These are phyloP conservation scores for Aradus depressus DNA, from an alignment of 2,888 invertebrate genomes.

Conservation along the genomic window DNA sequence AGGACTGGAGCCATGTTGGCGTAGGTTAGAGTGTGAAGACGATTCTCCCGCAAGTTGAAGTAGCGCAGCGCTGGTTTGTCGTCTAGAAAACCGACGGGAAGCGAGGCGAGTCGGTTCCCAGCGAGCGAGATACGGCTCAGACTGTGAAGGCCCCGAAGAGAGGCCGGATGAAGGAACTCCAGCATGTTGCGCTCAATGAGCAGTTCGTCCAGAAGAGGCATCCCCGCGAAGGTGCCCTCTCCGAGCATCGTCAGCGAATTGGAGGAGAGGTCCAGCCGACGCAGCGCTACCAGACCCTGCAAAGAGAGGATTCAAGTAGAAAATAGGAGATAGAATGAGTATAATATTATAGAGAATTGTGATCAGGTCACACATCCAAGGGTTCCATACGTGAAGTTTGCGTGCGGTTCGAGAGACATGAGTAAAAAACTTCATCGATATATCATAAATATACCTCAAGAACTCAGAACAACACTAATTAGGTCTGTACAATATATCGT, in stretches of 20 bases:
- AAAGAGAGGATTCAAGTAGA: no score
- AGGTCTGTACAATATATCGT: no score
- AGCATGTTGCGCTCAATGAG: constrained; percentile 45
- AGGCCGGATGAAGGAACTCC: constrained; percentile 60
- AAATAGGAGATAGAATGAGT: no score
- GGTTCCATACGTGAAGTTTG: no score
- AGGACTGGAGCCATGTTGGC: constrained; percentile 66
- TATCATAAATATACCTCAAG: no score
- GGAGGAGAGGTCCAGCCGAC: constrained; percentile 58
- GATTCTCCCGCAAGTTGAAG: constrained; percentile 66
- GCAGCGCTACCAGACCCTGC: constrained; percentile 55
- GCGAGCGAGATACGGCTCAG: constrained; percentile 59
- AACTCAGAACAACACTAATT: no score
- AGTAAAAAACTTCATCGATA: no score
- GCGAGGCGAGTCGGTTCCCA: constrained; percentile 60
- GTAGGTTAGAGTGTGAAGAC: constrained; percentile 61
- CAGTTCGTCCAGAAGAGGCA: constrained; percentile 60
- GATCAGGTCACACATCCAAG: no score
- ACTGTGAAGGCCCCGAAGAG: constrained; percentile 62
- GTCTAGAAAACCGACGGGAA: constrained; percentile 59
- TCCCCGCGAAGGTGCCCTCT: constrained; percentile 65
- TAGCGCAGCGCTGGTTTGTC: constrained; percentile 61
- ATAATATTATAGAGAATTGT: no score
- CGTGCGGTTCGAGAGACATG: no score
- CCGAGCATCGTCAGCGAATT: constrained; percentile 68